Evolutionary conservation across 2,888 invertebrate genomes (phyloP), one percentile per base, ranked within the genome.

Genomic region (Conistra vaccinii): DNA sequence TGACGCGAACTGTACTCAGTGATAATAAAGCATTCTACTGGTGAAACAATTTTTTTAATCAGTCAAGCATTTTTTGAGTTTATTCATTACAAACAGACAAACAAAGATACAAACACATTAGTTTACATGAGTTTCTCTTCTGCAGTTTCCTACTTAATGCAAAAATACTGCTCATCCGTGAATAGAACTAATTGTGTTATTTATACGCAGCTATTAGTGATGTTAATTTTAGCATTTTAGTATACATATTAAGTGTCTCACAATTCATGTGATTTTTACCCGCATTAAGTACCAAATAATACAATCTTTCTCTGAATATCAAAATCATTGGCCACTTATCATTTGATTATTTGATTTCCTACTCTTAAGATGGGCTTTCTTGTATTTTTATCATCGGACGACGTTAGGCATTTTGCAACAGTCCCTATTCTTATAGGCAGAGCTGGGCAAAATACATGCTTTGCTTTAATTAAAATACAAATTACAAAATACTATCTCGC

Each of bases 141-240:
- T 83, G 67, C 10, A 10, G 6, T 51, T 60, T 61, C 10, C 57
- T 66, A 14, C 10, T 1, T 32, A 7, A 26, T 29, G 14, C 1
- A 51, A 48, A 14, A 61, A 71, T 61, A 26, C 26, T 32, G 29
- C 51, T 80, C 76, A 70, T 45, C 76, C 76, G 69, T 84, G 80
- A 80, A 79, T 60, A 80, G 80, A 84, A 78, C 81, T 78, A 84
- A 80, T 81, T 78, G 71, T 70, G 63, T 62, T 85, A 81, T 73
- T 71, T 78, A 76, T 76, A 63, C n/a, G 20, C 39, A 7, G 53
- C 71, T 72, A 81, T 74, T 81, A 74, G 39, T 65, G 74, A 48
- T n/a, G 58, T 63, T 69, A 76, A 66, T 76, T 76, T 80, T 29
- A 61, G 17, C 0, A 42, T 69, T 73, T 58, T 23, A 45, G 32